Percentiles rank a stretch among this genome's conserved stretches.
Conservation (phyloP, 2,797 vertebrate species). For the Hybognathus amarus region DNA sequence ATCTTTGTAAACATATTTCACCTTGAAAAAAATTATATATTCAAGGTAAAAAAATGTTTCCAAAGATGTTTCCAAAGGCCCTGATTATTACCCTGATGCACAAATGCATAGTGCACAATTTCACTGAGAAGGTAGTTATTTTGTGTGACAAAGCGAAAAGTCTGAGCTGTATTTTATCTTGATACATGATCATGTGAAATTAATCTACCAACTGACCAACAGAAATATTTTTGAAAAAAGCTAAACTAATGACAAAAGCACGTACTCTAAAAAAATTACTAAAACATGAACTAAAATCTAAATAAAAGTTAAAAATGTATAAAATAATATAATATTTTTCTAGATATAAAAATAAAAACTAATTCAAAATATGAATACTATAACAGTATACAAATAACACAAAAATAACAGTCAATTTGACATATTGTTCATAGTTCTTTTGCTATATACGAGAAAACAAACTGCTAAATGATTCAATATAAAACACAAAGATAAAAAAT, state of each 20-base stretch:
- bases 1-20: too few species aligned
- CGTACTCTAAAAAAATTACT: background rate
- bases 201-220: constrained; percentile 9
- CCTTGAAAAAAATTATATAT: too few species aligned
- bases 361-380: background rate
- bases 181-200: constrained; percentile 25
- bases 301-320: background rate
- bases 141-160: background rate
- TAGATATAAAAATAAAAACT: too few species aligned
- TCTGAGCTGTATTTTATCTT: constrained; percentile 19
- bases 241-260: background rate
- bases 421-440: background rate
- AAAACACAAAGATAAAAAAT: background rate
- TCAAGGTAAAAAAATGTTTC: too few species aligned
- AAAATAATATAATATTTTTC: too few species aligned
- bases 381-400: background rate
- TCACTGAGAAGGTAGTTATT: background rate
- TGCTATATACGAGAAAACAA: background rate
- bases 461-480: background rate
- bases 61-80: constrained; percentile 1
- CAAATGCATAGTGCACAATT: background rate
- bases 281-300: too few species aligned
- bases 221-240: background rate
- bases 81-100: too few species aligned
- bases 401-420: background rate